Base-by-base conservation (phyloP, 1,140 invertebrate species). In the Papilio glaucus region DNA sequence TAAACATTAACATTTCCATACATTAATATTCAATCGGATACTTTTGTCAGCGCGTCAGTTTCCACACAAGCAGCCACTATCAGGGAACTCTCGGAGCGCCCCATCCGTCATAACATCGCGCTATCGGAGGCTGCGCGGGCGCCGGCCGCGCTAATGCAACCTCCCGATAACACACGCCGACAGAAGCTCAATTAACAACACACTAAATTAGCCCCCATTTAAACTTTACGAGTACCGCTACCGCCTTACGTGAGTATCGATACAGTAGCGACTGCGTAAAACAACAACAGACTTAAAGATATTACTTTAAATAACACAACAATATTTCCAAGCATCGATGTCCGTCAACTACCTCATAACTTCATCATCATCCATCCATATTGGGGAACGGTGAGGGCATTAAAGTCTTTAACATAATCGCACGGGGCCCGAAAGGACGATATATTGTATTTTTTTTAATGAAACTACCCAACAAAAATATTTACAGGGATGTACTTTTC, bases 121-220 rank as follows among this genome's bases (percentile, higher is more conserved):
- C 77, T 89, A 88, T 89, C 84, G 72, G 69, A 53, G 29, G 29
- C 29, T 18, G 49, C 49, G 49, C 49, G 49, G 37, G 53, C 67
- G 65, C 63, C 49, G 72, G 75, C 79, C 77, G 77, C 87, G 86
- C 86, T 92, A 92, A 92, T 92, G 90, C 85, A 89, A 38, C 73
- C 61, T 73, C 53, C 73, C 67, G 90, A 91, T 91, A 92, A 87
- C 68, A 73, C 72, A 70, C 80, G 80, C 83, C 83, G 86, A 84
- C 86, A 83, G 78, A 82, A 81, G 82, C 81, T 90, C 90, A 92
- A 91, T 93, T 93, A 93, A 93, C 90, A 90, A 80, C 88, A 83
- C 85, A 87, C 90, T 90, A 87, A 92, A 91, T 92, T 91, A 90
- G 88, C 79, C 81, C 82, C 90, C 89, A 90, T 92, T 92, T 91